phyloP scores from a whole-genome alignment of 2,888 invertebrate genomes.

The Podabrus alpinus region DNA sequence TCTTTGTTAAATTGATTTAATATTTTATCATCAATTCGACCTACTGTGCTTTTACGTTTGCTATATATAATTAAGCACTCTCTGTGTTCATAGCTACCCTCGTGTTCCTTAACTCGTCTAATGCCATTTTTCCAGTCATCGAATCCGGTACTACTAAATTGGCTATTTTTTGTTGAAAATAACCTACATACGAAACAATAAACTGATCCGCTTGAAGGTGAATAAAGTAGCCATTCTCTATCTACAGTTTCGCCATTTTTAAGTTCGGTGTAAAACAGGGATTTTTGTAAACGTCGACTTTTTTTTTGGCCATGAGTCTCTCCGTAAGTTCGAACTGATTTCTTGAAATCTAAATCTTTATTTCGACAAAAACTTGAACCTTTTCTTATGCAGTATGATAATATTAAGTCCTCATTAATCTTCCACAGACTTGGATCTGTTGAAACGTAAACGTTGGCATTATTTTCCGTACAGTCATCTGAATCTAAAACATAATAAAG shows the following conservation, averaged over 20 bases:
- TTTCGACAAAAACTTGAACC: no score
- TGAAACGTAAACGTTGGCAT: no score
- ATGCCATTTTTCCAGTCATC: slow-evolving; percentile 30
- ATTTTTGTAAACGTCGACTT: no score
- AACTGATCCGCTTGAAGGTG: slow-evolving; percentile 24
- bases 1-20: not conserved
- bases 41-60: not conserved
- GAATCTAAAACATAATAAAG: no score
- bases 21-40: not conserved
- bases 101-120: slow-evolving; percentile 24
- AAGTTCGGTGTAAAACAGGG: no score
- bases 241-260: slow-evolving; percentile 7
- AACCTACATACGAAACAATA: slow-evolving; percentile 31
- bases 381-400: no score
- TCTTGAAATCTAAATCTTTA: no score
- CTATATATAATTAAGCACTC: not conserved
- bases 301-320: no score
- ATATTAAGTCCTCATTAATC: no score
- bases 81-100: slow-evolving; percentile 6
- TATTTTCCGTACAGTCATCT: no score
- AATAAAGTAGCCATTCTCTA: slow-evolving; percentile 32
- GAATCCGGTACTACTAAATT: slow-evolving; percentile 25
- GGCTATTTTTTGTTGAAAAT: slow-evolving; percentile 5
- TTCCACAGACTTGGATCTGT: no score
- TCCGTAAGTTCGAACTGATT: no score